These are phyloP conservation scores for Philotrypesis tridentata DNA, from an alignment of 1,140 invertebrate genomes.

Conservation along the genomic window DNA sequence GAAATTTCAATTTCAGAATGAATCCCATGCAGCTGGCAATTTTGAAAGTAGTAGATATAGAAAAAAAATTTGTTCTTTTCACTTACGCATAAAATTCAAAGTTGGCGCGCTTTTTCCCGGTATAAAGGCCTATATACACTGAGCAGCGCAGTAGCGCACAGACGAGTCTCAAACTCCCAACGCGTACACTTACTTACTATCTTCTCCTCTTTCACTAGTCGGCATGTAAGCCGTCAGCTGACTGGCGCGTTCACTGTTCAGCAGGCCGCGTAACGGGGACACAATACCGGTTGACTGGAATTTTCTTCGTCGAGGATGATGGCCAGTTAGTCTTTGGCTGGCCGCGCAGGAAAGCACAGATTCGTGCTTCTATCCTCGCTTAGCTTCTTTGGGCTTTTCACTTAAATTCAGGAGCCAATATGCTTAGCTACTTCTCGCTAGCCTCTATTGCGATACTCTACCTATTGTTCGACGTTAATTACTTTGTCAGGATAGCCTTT, in stretches of 20 bases:
- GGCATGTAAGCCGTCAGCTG: slow-evolving; percentile 4
- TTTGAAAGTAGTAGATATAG: no score
- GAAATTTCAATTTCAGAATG: no score
- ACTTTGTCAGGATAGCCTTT: slow-evolving; percentile 80
- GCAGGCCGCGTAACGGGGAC: background rate
- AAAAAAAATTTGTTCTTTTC: no score
- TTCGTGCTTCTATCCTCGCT: background rate
- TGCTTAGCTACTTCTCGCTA: slow-evolving; percentile 66
- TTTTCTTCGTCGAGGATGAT: background rate
- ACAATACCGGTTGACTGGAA: slow-evolving; percentile 25
- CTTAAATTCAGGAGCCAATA: slow-evolving; percentile 33
- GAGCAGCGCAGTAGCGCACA: no score
- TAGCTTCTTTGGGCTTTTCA: background rate
- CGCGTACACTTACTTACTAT: no score
- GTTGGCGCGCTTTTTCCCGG: background rate
- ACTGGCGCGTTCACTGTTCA: background rate
- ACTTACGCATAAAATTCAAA: no score
- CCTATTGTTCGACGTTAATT: slow-evolving; percentile 84
- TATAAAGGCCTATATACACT: no score
- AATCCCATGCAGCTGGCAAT: no score
- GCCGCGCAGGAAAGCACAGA: slow-evolving; percentile 10
- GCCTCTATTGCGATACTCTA: slow-evolving; percentile 78
- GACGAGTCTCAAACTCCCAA: no score
- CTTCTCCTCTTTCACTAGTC: background rate
- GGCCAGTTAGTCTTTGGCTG: slow-evolving; percentile 15